These are phyloP conservation scores for Martes martes DNA, from an alignment of 2,113 vertebrate genomes.

Conservation along the genomic window DNA sequence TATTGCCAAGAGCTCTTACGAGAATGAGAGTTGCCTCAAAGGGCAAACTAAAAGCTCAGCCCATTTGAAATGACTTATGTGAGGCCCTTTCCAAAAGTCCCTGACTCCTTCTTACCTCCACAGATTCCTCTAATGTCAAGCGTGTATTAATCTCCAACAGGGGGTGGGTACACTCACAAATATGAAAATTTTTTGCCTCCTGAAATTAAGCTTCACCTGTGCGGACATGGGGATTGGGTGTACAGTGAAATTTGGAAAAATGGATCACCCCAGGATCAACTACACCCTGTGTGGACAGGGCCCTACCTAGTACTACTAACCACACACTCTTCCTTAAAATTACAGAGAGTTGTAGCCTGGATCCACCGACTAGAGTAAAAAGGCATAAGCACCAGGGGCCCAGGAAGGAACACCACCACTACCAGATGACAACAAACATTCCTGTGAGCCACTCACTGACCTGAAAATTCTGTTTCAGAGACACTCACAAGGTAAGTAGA, in stretches of 20 bases:
- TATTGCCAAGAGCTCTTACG: neutral
- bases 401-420: neutral
- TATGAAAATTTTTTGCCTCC: neutral
- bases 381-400: neutral
- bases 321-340: neutral
- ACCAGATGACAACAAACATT: neutral
- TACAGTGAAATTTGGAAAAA: neutral
- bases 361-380: neutral
- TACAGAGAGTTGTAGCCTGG: neutral
- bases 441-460: neutral
- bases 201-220: neutral
- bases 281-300: neutral
- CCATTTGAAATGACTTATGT: neutral
- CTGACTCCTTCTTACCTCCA: neutral
- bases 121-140: neutral
- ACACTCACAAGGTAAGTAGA: neutral
- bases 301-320: neutral
- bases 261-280: neutral
- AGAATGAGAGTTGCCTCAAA: neutral
- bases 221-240: neutral
- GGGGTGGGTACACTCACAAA: neutral
- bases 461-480: neutral
- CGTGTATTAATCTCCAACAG: neutral
- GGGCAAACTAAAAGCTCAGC: neutral
- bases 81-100: neutral